Evolutionary conservation across 2,888 invertebrate genomes (phyloP).

Genomic region (Sepioteuthis lessoniana): DNA sequence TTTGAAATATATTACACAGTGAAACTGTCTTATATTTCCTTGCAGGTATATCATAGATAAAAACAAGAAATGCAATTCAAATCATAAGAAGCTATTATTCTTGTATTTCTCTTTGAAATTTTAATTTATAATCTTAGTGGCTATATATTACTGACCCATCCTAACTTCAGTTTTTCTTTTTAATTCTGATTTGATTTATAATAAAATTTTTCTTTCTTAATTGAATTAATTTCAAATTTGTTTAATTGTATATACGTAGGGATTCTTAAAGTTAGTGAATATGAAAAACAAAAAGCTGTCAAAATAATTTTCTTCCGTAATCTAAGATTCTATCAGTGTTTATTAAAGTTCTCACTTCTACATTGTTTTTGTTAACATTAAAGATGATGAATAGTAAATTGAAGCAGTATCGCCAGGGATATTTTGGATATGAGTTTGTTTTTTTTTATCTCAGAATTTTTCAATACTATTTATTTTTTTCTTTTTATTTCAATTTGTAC

Average conservation of each 20-base stretch:
- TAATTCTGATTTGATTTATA: neutral
- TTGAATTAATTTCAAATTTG: neutral
- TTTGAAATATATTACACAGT: neutral
- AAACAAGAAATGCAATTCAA: neutral
- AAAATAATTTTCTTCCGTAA: neutral
- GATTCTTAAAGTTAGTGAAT: neutral
- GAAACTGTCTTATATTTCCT: neutral
- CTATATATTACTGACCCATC: too few relatives aligned
- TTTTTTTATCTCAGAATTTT: neutral
- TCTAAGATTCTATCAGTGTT: neutral
- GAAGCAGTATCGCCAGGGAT: neutral
- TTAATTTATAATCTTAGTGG: too few relatives aligned
- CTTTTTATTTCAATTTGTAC: neutral
- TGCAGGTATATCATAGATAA: neutral
- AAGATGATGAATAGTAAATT: neutral
- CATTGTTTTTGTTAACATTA: neutral
- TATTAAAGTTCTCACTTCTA: neutral
- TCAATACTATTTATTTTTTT: neutral
- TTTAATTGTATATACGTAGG: neutral
- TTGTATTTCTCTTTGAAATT: neutral
- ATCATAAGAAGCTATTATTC: neutral
- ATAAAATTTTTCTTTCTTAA: neutral
- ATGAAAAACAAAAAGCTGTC: neutral
- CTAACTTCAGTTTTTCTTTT: neutral
- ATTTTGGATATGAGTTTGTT: neutral